These are phyloP conservation scores for Silurus glanis DNA, from an alignment of 2,113 vertebrate genomes.

Conservation along the genomic window DNA sequence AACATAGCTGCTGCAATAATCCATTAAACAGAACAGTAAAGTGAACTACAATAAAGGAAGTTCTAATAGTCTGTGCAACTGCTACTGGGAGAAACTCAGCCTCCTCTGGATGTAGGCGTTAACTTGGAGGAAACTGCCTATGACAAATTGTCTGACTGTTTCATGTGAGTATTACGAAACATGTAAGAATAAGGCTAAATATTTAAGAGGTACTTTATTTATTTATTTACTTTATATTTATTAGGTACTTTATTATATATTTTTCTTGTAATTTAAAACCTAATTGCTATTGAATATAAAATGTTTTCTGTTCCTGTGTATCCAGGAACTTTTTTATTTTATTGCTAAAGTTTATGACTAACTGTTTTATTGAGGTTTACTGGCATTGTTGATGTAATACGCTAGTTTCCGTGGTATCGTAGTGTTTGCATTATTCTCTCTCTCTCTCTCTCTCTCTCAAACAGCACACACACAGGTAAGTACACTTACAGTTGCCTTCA, in stretches of 20 bases:
- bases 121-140: slow-evolving; percentile 80
- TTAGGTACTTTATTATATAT: background rate
- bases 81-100: slow-evolving; percentile 80
- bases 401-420: background rate
- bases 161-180: slow-evolving; percentile 79
- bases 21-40: background rate
- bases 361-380: no score
- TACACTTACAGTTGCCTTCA: background rate
- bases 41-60: background rate
- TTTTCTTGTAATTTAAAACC: no score
- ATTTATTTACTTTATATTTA: background rate
- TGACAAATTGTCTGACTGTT: slow-evolving; percentile 80
- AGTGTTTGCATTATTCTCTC: background rate
- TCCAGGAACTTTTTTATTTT: no score
- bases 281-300: no score
- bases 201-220: no score
- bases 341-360: background rate
- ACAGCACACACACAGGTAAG: slow-evolving; percentile 57
- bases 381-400: background rate
- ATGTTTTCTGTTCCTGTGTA: no score
- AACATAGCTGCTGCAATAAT: background rate
- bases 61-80: background rate
- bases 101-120: slow-evolving; percentile 79
- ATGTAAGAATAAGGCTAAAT: background rate
- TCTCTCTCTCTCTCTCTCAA: background rate